Base-by-base conservation (phyloP, 2,113 vertebrate species). In the Misgurnus anguillicaudatus region DNA sequence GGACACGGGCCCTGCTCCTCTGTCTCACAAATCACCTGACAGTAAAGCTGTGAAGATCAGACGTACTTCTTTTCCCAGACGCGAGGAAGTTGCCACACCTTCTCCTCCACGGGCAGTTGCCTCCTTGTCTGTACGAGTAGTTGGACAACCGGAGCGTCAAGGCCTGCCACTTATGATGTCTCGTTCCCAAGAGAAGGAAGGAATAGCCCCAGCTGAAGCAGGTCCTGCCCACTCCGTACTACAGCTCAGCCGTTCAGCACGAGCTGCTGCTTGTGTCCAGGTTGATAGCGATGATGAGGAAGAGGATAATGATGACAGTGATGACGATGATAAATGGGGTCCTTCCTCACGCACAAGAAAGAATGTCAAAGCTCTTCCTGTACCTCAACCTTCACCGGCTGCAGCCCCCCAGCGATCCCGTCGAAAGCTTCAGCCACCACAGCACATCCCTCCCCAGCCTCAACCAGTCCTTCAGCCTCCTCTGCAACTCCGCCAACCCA, bases 351-450 rank as follows among this genome's bases (percentile, higher is more conserved):
- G 81, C 3, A 82, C 41, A 3, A 83, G 74, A 19, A 87, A 82
- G 55, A 87, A 79, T 9, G 85, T 65, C 5, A 78, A 75, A 42
- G 82, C 53, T 0, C 83, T 86, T n/a, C 85, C 86, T 0, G 82
- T 80, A 21, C 79, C n/a, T n/a, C n/a, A 80, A 1, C 80, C 85
- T 68, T 88, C 87, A 84, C 81, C 87, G 66, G 83, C 82, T 31
- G 82, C 75, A 4, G 81, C 58, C 38, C 86, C 83, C 3, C 84
- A 85, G 60, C 79, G 91, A 39, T 93, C 91, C 63, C 87, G 91
- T 57, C 91, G 93, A 69, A 93, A 94, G 81, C 91, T 91, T 70
- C 93, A 92, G 67, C 91, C 89, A 19, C 93, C 92, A 0, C 92
- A 92, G 81, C 93, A 94, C 87, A 92, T 93, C 84, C 92, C 92